These are phyloP conservation scores for Bombyx mandarina DNA, from an alignment of 1,140 invertebrate genomes.

Conservation along the genomic window DNA sequence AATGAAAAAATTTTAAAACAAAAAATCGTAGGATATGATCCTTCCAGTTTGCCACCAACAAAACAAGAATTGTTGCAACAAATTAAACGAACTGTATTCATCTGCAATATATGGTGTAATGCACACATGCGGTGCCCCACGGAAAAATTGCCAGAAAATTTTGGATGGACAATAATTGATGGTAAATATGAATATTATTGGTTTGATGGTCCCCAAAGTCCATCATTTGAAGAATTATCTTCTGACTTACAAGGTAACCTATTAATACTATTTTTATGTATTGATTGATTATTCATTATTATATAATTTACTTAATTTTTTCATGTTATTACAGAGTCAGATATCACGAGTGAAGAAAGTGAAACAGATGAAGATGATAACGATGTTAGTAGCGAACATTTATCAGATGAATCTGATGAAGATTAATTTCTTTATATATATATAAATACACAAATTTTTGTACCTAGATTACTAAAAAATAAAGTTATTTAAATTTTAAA, in stretches of 20 bases:
- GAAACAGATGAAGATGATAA: too few species aligned
- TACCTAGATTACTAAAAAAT: slow-evolving; percentile 4
- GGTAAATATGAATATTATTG: slow-evolving; percentile 13
- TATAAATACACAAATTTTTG: slow-evolving; percentile 4
- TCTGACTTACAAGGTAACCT: slow-evolving; percentile 13
- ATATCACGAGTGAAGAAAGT: too few species aligned
- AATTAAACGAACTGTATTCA: slow-evolving; percentile 14
- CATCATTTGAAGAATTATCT: slow-evolving; percentile 20
- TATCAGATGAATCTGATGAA: too few species aligned
- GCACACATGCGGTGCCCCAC: slow-evolving; percentile 14
- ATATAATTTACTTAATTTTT: slow-evolving; percentile 5
- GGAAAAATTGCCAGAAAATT: slow-evolving; percentile 13
- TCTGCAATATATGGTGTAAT: slow-evolving; percentile 15
- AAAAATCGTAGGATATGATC: too few species aligned
- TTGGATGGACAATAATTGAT: slow-evolving; percentile 14
- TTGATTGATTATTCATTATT: slow-evolving; percentile 6
- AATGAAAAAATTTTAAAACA: too few species aligned
- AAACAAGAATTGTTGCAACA: slow-evolving; percentile 21
- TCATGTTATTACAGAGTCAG: slow-evolving; percentile 15
- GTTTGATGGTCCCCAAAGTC: slow-evolving; percentile 14
- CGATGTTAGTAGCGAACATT: too few species aligned
- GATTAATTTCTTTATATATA: too few species aligned
- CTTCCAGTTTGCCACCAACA: slow-evolving; percentile 7
- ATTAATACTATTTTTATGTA: slow-evolving; percentile 15
- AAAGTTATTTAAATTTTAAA: not conserved